Percentiles rank a stretch among this genome's conserved stretches.
These are phyloP conservation scores for Drosophila phalerata DNA, from an alignment of 2,888 invertebrate species.

Conservation along the genomic window DNA sequence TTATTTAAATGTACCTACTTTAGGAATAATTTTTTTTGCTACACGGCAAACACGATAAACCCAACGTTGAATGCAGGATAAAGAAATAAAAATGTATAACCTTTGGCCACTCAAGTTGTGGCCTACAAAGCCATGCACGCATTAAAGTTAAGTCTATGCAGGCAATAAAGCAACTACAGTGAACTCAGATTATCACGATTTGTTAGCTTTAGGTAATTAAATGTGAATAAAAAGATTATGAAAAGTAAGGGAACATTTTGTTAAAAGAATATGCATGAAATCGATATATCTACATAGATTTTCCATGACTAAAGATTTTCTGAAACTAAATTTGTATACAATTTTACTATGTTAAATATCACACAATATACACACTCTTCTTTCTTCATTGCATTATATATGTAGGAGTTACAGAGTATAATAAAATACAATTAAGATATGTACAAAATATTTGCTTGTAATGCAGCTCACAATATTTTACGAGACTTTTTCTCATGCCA, in stretches of 20 bases:
- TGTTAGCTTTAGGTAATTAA: conserved; percentile 3
- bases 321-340: not conserved
- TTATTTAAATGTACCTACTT: conserved; percentile 20
- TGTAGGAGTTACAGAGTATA: not conserved
- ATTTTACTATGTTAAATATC: not conserved
- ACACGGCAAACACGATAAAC: conserved; percentile 25
- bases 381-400: not conserved
- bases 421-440: conserved; percentile 28
- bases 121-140: conserved; percentile 19
- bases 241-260: not conserved
- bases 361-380: not conserved
- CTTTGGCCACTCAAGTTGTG: conserved; percentile 16
- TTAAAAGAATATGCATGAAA: not conserved
- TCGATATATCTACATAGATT: not conserved
- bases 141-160: conserved; percentile 9
- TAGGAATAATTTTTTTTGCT: not conserved
- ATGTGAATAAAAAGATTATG: not conserved
- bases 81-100: conserved; percentile 13
- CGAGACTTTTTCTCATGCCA: conserved; percentile 6
- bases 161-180: conserved; percentile 17
- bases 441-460: conserved; percentile 1
- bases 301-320: not conserved
- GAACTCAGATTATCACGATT: conserved; percentile 14
- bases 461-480: conserved; percentile 15
- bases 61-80: conserved; percentile 37